These are phyloP conservation scores for Paralvinella palmiformis DNA, from an alignment of 1,140 invertebrate genomes.

Conservation along the genomic window DNA sequence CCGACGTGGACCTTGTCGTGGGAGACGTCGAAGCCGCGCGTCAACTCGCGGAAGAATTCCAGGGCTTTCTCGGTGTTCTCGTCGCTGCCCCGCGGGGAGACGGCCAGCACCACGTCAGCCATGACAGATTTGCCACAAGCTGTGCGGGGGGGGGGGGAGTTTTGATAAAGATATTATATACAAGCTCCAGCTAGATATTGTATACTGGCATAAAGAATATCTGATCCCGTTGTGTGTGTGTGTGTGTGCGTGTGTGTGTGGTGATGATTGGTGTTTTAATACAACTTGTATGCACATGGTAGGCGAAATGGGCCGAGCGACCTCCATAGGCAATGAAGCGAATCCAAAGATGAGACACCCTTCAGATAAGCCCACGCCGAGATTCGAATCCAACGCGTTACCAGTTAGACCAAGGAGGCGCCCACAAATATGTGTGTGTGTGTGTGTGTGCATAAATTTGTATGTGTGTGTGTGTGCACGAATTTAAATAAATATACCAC, in stretches of 20 bases:
- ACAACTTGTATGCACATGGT: background rate
- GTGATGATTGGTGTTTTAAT: background rate
- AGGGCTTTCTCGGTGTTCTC: background rate
- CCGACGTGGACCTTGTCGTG: constrained; percentile 2
- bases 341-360: too few relatives aligned
- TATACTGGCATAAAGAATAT: background rate
- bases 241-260: background rate
- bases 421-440: too few relatives aligned
- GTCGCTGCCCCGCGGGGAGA: background rate
- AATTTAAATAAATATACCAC: too few relatives aligned
- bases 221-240: background rate
- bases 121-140: background rate
- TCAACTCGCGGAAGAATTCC: constrained; percentile 1
- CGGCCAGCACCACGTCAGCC: constrained; percentile 3
- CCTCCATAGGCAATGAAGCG: background rate
- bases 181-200: background rate
- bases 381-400: too few relatives aligned
- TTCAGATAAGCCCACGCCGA: too few relatives aligned
- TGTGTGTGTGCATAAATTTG: too few relatives aligned
- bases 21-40: background rate
- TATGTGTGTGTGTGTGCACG: too few relatives aligned
- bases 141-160: background rate
- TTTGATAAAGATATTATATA: background rate
- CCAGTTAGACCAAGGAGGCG: too few relatives aligned
- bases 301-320: background rate